A percentile compares a stretch with the other conserved stretches of the same genome.
Evolutionary conservation across 1,140 invertebrate genomes (phyloP).

Genomic region (Temnothorax longispinosus): DNA sequence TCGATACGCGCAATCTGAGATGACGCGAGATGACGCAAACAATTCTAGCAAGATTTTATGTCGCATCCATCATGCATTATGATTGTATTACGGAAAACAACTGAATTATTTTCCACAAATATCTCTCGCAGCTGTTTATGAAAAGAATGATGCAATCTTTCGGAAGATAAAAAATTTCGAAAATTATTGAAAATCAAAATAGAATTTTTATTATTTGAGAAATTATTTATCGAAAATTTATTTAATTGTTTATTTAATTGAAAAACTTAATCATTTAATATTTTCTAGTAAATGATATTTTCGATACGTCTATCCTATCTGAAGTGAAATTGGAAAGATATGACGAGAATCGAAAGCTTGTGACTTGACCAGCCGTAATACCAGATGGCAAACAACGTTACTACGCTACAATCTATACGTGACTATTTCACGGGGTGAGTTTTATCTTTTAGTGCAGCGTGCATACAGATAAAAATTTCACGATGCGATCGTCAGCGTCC

Average conservation of each 20-base stretch:
- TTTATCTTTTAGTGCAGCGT: conserved; percentile 40
- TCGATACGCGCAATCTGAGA: background rate
- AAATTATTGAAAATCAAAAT: background rate
- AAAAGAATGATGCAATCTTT: background rate
- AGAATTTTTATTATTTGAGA: background rate
- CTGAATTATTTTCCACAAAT: background rate
- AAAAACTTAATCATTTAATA: background rate
- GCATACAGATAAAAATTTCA: conserved; percentile 54
- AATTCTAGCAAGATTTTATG: background rate
- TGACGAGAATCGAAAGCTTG: conserved; percentile 12
- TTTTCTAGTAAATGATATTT: background rate
- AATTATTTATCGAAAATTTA: background rate
- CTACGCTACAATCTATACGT: conserved; percentile 40
- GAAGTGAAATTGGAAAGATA: background rate
- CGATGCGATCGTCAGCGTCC: conserved; percentile 4
- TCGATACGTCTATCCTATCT: background rate
- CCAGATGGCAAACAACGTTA: conserved; percentile 42
- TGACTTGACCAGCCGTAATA: conserved; percentile 53
- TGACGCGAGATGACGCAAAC: background rate
- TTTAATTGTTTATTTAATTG: background rate
- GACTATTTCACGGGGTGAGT: background rate
- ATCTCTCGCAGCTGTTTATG: background rate
- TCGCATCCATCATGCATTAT: background rate
- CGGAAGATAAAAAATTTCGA: background rate
- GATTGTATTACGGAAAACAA: background rate